These are phyloP conservation scores for Triops longicaudatus DNA, from an alignment of 1,140 invertebrate genomes.

Conservation along the genomic window DNA sequence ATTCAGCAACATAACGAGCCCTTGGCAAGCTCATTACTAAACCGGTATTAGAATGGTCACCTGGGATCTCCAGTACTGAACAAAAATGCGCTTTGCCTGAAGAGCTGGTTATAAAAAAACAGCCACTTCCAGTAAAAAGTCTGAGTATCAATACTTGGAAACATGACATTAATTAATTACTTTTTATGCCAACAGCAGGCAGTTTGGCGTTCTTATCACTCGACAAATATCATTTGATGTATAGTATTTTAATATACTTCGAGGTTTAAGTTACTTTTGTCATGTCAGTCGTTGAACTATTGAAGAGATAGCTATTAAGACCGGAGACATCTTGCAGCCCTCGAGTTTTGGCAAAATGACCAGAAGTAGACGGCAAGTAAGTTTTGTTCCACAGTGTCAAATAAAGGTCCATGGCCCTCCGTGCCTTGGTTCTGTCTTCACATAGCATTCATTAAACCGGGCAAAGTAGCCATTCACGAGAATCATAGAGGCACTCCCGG, in stretches of 20 bases:
- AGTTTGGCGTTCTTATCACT: too few relatives aligned
- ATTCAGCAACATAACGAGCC: neutral
- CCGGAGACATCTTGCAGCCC: neutral
- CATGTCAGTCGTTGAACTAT: too few relatives aligned
- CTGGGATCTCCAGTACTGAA: neutral
- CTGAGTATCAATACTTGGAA: too few relatives aligned
- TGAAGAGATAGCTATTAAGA: too few relatives aligned
- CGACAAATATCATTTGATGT: too few relatives aligned
- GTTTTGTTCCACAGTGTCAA: neutral
- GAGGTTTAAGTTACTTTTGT: too few relatives aligned
- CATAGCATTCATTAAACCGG: neutral
- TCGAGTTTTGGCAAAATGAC: neutral
- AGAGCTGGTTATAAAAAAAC: too few relatives aligned
- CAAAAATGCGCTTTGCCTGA: too few relatives aligned
- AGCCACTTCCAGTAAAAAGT: too few relatives aligned
- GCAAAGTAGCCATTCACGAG: neutral
- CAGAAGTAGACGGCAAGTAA: neutral
- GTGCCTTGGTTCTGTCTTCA: neutral
- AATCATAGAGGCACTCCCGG: neutral
- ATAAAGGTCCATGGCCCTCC: neutral
- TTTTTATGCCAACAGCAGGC: too few relatives aligned
- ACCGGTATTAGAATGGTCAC: neutral
- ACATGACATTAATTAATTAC: too few relatives aligned
- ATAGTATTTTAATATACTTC: too few relatives aligned
- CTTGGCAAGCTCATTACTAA: neutral